phyloP scores from a whole-genome alignment of 2,888 invertebrate genomes.

The Drosophila conformis region DNA sequence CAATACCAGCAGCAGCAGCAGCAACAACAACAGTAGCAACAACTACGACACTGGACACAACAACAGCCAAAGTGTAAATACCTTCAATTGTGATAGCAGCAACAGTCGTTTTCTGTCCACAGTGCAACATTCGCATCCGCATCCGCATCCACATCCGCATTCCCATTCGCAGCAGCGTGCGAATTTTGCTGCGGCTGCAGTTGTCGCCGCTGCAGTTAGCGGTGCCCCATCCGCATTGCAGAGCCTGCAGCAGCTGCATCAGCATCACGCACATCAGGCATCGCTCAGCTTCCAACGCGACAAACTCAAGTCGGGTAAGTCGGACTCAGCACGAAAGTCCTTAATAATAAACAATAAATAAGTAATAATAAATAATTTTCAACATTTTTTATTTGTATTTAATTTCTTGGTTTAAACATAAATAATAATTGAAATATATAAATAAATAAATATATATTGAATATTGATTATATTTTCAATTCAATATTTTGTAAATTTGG shows the following conservation, averaged over 20 bases:
- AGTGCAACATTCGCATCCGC: slow-evolving; percentile 57
- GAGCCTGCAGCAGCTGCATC: slow-evolving; percentile 84
- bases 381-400: neutral
- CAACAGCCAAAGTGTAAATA: slow-evolving; percentile 75
- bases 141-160: slow-evolving; percentile 34
- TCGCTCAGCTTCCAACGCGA: slow-evolving; percentile 82
- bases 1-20: slow-evolving; percentile 43
- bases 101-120: slow-evolving; percentile 73
- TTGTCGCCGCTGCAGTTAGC: slow-evolving; percentile 73
- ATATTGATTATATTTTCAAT: too few species aligned
- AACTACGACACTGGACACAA: slow-evolving; percentile 51
- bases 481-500: too few species aligned
- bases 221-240: slow-evolving; percentile 83
- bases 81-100: slow-evolving; percentile 83
- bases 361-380: neutral
- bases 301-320: slow-evolving; percentile 82
- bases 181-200: slow-evolving; percentile 78
- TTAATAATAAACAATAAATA: neutral
- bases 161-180: slow-evolving; percentile 69
- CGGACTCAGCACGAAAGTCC: neutral
- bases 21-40: slow-evolving; percentile 53
- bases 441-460: neutral
- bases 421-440: too few species aligned
- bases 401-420: too few species aligned
- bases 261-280: slow-evolving; percentile 84